Base-by-base conservation (phyloP, 2,113 vertebrate genomes). In the Gasterosteus nipponicus region DNA sequence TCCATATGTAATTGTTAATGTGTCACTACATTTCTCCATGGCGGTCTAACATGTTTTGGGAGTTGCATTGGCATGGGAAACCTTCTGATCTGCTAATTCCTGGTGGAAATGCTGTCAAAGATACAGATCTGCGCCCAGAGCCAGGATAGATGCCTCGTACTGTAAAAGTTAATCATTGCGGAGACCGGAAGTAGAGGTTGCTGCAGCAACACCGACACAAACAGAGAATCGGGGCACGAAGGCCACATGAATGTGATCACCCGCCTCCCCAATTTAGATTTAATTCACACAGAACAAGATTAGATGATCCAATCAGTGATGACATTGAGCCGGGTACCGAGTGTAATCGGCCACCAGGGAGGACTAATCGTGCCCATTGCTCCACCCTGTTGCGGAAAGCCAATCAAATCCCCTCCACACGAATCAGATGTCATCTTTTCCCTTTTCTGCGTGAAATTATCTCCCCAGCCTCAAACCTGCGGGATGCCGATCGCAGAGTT, bases 221-320 rank as follows among this genome's bases (percentile, higher is more conserved):
- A 18, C 29, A 51, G 1, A 72, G 57, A 73, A 77, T 67, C 41
- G 15, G 76, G 49, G 73, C 69, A 69, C 77, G 42, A 63, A 65
- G 35, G 49, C 69, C 84, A 79, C 85, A 64, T 69, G 65, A 82
- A 75, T 58, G 72, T 3, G 64, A 79, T 81, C 78, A 62, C 75
- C 82, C 74, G 71, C 84, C 59, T 59, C 39, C 60, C 39, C 60
- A 75, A 76, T 89, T 85, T 78, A 89, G 75, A 89, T 91, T 91
- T 83, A 87, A 93, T 89, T 93, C 81, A 85, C 71, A 10, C 57
- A 65, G 76, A 81, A 90, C 73, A 81, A 88, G 93, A 93, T 93
- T 93, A 93, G 73, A 76, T 80, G 76, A 93, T 92, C 81, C 90
- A 93, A 91, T 93, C 88, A 89, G 78, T 61, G 47, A 77, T 89